Evolutionary conservation across 2,888 invertebrate species (phyloP).

Genomic region (Polydrusus pterygomalis): DNA sequence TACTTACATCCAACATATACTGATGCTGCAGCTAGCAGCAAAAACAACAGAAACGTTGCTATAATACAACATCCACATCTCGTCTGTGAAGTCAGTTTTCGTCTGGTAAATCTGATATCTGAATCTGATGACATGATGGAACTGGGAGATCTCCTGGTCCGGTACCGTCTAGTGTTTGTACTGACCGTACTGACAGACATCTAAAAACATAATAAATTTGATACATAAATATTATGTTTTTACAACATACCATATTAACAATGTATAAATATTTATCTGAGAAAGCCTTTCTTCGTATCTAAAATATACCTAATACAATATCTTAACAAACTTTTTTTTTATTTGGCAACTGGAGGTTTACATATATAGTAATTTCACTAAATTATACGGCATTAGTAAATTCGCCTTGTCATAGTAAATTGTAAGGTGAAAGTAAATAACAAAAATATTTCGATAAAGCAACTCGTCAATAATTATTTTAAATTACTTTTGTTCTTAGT

Average conservation of each 20-base stretch:
- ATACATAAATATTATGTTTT: background rate
- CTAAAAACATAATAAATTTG: constrained; percentile 25
- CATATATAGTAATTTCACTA: too few species aligned
- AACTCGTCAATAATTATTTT: background rate
- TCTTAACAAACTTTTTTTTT: too few species aligned
- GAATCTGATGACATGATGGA: constrained; percentile 91
- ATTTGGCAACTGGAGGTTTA: too few species aligned
- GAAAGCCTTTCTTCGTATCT: too few species aligned
- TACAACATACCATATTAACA: background rate
- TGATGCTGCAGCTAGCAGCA: constrained; percentile 81
- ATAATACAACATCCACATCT: constrained; percentile 92
- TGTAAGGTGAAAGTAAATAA: background rate
- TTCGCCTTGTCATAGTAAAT: background rate
- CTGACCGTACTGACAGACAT: constrained; percentile 67
- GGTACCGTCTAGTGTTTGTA: constrained; percentile 68
- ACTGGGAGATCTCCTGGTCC: constrained; percentile 78
- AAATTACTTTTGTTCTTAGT: constrained; percentile 2
- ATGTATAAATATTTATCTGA: too few species aligned
- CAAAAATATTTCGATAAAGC: background rate
- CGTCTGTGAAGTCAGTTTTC: constrained; percentile 89
- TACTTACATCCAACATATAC: constrained; percentile 82
- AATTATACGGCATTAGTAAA: too few species aligned
- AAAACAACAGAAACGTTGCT: constrained; percentile 86
- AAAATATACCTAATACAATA: too few species aligned
- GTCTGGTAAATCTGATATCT: constrained; percentile 90